These are phyloP conservation scores for Drosophila melanogaster DNA, from an alignment of 1,140 invertebrate species.

Conservation along the genomic window DNA sequence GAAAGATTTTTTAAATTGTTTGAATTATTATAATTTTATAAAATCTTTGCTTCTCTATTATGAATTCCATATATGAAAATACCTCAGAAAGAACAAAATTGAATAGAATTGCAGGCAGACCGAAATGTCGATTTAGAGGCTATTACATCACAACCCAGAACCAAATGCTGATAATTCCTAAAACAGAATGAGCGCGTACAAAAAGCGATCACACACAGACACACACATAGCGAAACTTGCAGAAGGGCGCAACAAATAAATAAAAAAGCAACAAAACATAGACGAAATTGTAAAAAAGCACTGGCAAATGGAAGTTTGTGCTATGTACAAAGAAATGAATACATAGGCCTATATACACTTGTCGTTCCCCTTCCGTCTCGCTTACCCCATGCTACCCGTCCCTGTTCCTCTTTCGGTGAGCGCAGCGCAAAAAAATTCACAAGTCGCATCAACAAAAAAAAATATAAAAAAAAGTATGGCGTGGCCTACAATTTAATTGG, in stretches of 20 bases:
- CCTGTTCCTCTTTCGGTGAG: neutral
- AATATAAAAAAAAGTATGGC: conserved; percentile 13
- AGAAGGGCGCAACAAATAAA: conserved; percentile 69
- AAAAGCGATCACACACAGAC: conserved; percentile 12
- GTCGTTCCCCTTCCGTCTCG: conserved; percentile 11
- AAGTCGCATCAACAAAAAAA: conserved; percentile 61
- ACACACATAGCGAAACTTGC: conserved; percentile 11
- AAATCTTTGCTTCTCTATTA: neutral
- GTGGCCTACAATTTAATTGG: conserved; percentile 80
- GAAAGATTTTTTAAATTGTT: too few relatives aligned
- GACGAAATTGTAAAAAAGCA: conserved; percentile 35
- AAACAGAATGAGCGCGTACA: conserved; percentile 10
- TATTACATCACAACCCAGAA: conserved; percentile 67
- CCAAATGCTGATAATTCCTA: conserved; percentile 59
- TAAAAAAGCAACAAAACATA: conserved; percentile 37
- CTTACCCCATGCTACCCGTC: conserved; percentile 1
- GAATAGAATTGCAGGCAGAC: conserved; percentile 18
- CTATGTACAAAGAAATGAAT: conserved; percentile 30
- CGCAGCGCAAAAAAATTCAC: conserved; percentile 49
- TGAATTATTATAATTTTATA: too few relatives aligned
- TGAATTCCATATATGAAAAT: neutral
- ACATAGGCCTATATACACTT: conserved; percentile 43
- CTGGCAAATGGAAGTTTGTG: conserved; percentile 14
- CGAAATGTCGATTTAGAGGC: conserved; percentile 40
- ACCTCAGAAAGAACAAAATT: neutral